Conservation (phyloP, 2,797 vertebrate species). For the Sphenopsis melanotis region DNA sequence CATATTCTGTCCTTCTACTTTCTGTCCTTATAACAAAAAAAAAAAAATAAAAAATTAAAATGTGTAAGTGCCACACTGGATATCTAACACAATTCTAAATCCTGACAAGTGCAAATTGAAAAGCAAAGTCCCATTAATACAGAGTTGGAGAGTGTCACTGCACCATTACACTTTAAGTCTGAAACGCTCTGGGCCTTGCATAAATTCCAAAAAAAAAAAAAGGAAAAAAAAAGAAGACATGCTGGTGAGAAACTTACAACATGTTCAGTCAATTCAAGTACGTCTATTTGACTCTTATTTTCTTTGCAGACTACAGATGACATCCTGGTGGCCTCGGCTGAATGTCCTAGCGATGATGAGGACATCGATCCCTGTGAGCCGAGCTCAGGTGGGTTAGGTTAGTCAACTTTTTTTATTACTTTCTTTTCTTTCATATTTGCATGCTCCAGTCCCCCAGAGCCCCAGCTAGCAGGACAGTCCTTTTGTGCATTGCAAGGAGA, state of each 20-base stretch:
- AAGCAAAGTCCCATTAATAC: conserved; percentile 6
- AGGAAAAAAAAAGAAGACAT: not conserved
- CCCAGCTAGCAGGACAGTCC: not conserved
- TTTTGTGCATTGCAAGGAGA: not conserved
- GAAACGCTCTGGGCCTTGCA: not conserved
- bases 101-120: conserved; percentile 48
- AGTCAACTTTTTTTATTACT: conserved; percentile 98
- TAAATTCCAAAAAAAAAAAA: not conserved
- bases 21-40: not conserved
- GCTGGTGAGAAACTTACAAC: not conserved
- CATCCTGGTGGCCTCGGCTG: conserved; percentile 92
- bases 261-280: not conserved
- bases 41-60: not conserved
- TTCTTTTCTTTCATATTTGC: conserved; percentile 80
- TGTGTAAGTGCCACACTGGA: not conserved
- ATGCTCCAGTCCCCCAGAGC: conserved; percentile 26
- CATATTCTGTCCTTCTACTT: not conserved
- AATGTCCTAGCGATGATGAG: conserved; percentile 98
- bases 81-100: not conserved
- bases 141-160: not conserved
- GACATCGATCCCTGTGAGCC: conserved; percentile 99
- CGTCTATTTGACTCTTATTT: conserved; percentile 38
- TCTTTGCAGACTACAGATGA: conserved; percentile 90
- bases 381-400: conserved; percentile 99
- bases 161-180: not conserved